Evolutionary conservation across 2,888 invertebrate species (phyloP).

Genomic region (Tineola bisselliella): DNA sequence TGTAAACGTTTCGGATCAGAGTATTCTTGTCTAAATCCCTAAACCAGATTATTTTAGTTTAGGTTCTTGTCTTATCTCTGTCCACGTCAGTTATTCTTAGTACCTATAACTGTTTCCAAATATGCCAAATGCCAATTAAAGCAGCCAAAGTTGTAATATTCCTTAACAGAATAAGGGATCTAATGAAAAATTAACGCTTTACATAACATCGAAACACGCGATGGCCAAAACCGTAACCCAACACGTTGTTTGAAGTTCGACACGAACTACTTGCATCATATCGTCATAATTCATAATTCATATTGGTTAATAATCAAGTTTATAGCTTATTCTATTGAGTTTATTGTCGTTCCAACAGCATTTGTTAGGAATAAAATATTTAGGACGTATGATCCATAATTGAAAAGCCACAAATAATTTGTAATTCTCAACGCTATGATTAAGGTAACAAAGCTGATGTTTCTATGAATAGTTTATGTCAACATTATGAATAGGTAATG

Average conservation of each 20-base stretch:
- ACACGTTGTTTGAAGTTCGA: neutral
- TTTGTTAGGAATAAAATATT: neutral
- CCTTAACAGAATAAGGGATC: neutral
- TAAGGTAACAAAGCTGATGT: neutral
- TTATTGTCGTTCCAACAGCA: slow-evolving; percentile 1
- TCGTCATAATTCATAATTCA: neutral
- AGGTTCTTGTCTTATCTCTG: too few species aligned
- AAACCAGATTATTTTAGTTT: too few species aligned
- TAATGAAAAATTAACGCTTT: neutral
- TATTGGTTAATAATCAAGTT: neutral
- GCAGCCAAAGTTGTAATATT: neutral
- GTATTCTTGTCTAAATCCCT: too few species aligned
- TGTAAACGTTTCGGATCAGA: too few species aligned
- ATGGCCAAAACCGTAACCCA: neutral
- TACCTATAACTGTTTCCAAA: too few species aligned
- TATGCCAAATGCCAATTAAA: too few species aligned
- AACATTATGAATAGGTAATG: slow-evolving; percentile 2
- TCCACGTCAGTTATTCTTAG: too few species aligned
- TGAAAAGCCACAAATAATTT: neutral
- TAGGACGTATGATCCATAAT: neutral
- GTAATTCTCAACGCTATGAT: neutral
- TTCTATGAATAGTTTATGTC: neutral
- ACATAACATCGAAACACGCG: neutral
- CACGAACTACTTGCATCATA: neutral
- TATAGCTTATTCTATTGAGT: neutral